phyloP scores from a whole-genome alignment of 2,888 invertebrate genomes.

The Plagiodera versicolora region DNA sequence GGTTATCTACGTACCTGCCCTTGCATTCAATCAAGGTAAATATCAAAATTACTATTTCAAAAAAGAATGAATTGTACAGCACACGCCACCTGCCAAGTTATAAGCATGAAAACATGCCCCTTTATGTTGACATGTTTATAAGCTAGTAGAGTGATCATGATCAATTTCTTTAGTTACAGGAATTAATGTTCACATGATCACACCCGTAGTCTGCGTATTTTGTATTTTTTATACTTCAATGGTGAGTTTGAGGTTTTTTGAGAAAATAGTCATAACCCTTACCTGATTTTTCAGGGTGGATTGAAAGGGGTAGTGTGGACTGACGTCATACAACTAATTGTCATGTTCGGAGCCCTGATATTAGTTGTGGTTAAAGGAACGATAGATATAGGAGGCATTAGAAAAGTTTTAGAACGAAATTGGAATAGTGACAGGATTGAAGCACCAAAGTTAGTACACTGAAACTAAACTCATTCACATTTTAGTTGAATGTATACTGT shows the following conservation, averaged over 20 bases:
- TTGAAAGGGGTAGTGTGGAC: conserved; percentile 82
- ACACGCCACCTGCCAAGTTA: no score
- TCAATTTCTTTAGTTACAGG: conserved; percentile 69
- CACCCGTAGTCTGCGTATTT: conserved; percentile 79
- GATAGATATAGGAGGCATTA: conserved; percentile 65
- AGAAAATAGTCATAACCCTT: conserved; percentile 30
- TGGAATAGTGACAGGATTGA: conserved; percentile 66
- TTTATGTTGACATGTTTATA: conserved; percentile 5
- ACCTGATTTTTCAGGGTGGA: conserved; percentile 63
- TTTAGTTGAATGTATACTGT: neutral
- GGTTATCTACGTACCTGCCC: conserved; percentile 84
- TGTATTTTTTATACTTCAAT: conserved; percentile 91
- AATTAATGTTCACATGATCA: conserved; percentile 75
- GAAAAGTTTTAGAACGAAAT: conserved; percentile 64
- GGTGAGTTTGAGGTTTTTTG: no score
- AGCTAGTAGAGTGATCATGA: neutral
- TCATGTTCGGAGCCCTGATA: conserved; percentile 73
- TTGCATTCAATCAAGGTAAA: conserved; percentile 81
- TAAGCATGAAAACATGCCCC: no score
- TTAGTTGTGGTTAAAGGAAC: conserved; percentile 70
- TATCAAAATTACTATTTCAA: neutral
- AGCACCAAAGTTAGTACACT: conserved; percentile 67
- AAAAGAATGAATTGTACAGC: no score
- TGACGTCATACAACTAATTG: conserved; percentile 72
- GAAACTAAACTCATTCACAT: no score